Evolutionary conservation across 2,888 invertebrate species (phyloP).

Genomic region (Apotomis turbidana): DNA sequence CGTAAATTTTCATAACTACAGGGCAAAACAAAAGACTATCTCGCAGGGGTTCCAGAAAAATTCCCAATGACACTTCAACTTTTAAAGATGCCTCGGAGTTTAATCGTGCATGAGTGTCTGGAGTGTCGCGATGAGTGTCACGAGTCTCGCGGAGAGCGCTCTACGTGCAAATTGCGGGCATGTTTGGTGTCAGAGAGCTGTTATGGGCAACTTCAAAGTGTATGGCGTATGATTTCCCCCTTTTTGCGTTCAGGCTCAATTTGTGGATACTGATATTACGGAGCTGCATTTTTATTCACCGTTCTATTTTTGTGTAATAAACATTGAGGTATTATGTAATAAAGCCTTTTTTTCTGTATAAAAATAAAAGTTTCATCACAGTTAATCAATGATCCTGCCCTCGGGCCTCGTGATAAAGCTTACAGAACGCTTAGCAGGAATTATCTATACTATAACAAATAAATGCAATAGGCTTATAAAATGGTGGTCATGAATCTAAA

Average conservation of each 20-base stretch:
- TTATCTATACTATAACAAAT: too few relatives aligned
- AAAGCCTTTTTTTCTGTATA: too few relatives aligned
- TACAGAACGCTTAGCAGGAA: too few relatives aligned
- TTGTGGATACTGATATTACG: too few relatives aligned
- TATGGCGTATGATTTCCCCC: constrained; percentile 25
- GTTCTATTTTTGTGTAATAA: constrained; percentile 35
- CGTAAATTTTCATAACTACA: background rate
- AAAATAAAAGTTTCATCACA: too few relatives aligned
- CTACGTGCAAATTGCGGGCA: constrained; percentile 58
- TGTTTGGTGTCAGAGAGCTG: constrained; percentile 51
- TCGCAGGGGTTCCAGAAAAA: constrained; percentile 22
- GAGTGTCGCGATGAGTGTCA: constrained; percentile 47
- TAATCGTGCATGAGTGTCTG: constrained; percentile 46
- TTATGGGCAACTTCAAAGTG: constrained; percentile 35
- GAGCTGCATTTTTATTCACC: too few relatives aligned
- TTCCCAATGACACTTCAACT: constrained; percentile 31
- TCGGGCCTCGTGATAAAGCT: too few relatives aligned
- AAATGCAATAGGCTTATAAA: too few relatives aligned
- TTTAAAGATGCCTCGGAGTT: constrained; percentile 36
- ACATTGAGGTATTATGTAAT: constrained; percentile 34
- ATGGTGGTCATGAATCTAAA: too few relatives aligned
- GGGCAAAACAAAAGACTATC: constrained; percentile 17
- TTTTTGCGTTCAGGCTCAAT: background rate
- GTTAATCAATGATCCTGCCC: too few relatives aligned
- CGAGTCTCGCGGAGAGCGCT: constrained; percentile 43